phyloP scores from a whole-genome alignment of 2,113 vertebrate genomes.

The Saccopteryx bilineata region DNA sequence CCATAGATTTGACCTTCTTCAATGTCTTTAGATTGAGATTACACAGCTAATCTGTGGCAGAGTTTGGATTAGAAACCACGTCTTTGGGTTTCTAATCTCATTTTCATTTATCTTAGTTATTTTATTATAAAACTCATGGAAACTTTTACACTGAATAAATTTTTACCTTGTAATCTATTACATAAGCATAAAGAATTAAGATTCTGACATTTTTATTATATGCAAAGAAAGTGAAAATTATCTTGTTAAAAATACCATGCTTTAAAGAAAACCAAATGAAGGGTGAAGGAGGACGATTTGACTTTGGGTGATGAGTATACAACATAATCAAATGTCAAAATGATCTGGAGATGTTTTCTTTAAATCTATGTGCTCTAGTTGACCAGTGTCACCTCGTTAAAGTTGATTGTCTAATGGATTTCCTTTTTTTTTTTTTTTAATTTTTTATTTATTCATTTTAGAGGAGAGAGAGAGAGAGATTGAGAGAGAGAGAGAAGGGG shows the following conservation, averaged over 20 bases:
- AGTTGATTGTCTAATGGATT: too few species aligned
- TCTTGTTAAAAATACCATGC: conserved; percentile 68
- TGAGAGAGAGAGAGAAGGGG: too few species aligned
- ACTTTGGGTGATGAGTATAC: too few species aligned
- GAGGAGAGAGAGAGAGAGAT: too few species aligned
- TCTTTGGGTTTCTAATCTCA: conserved; percentile 34
- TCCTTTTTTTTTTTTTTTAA: too few species aligned
- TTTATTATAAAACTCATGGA: conserved; percentile 47
- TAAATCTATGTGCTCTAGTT: too few species aligned
- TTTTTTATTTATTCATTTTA: too few species aligned
- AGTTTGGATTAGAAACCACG: neutral
- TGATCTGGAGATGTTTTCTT: too few species aligned
- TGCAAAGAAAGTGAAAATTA: conserved; percentile 75
- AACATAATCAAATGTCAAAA: too few species aligned
- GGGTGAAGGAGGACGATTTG: too few species aligned
- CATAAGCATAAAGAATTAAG: conserved; percentile 62
- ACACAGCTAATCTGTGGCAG: neutral
- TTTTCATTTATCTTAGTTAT: conserved; percentile 37
- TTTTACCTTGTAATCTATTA: conserved; percentile 64
- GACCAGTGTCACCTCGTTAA: too few species aligned
- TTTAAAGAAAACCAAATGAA: neutral
- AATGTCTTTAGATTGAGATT: neutral
- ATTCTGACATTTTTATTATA: conserved; percentile 69
- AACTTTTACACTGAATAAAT: conserved; percentile 1
- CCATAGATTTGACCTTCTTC: neutral